Conservation (phyloP, 2,797 vertebrate genomes). For the Okamejei kenojei region DNA sequence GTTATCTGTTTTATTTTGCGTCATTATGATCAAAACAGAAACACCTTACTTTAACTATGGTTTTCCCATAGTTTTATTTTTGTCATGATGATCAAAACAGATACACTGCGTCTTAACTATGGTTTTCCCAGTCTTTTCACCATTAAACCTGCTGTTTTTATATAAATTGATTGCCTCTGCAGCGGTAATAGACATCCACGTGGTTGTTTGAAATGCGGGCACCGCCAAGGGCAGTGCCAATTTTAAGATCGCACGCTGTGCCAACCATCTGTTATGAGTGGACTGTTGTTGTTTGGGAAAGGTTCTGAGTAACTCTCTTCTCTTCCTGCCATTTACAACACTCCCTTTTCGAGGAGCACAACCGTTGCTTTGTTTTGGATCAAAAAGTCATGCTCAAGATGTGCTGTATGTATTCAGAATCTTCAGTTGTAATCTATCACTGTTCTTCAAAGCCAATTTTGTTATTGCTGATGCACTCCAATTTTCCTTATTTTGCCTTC, state of each 20-base stretch:
- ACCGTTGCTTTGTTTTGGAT: not conserved
- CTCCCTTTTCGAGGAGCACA: not conserved
- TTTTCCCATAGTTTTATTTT: not conserved
- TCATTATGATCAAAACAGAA: not conserved
- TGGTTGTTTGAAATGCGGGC: not conserved
- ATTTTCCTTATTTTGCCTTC: no score
- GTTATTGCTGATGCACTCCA: not conserved
- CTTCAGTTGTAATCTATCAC: not conserved
- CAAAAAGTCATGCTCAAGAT: not conserved
- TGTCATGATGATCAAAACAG: not conserved
- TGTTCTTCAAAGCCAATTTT: not conserved
- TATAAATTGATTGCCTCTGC: not conserved
- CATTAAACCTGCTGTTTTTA: not conserved
- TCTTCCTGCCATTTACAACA: not conserved
- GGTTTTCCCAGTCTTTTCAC: not conserved
- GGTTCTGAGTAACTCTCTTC: not conserved
- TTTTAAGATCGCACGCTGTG: not conserved
- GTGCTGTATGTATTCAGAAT: not conserved
- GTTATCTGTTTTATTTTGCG: not conserved
- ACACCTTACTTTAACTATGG: no score
- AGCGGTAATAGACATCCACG: not conserved
- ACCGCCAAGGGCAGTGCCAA: not conserved
- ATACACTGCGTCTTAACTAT: not conserved
- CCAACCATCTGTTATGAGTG: slow-evolving; percentile 28
- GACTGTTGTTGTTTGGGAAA: not conserved